Conservation (phyloP, 2,797 vertebrate species). For the Acropternis orthonyx region DNA sequence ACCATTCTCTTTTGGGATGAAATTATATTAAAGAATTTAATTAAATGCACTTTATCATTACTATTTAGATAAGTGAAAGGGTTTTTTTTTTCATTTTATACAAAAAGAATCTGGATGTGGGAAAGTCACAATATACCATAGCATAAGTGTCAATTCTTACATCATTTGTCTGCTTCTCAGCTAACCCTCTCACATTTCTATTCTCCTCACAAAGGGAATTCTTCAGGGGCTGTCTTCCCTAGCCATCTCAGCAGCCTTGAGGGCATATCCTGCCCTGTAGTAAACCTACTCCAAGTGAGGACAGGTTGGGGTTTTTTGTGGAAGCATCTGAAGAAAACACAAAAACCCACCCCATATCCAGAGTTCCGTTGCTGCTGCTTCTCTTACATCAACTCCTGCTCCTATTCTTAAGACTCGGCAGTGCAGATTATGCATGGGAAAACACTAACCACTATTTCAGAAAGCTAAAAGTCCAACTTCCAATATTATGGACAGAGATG, state of each 20-base stretch:
- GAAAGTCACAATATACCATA: neutral
- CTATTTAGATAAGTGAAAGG: neutral
- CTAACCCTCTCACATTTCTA: neutral
- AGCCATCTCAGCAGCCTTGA: neutral
- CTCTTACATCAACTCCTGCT: neutral
- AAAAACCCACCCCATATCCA: neutral
- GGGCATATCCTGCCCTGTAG: neutral
- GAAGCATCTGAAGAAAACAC: neutral
- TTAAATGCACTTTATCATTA: neutral
- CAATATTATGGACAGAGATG: accelerated
- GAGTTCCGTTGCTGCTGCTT: neutral
- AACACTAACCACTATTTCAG: neutral
- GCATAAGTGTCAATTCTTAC: neutral
- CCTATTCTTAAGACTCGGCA: neutral
- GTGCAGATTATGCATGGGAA: neutral
- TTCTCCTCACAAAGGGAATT: neutral
- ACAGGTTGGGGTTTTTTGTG: neutral
- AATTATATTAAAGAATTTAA: neutral
- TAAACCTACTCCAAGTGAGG: neutral
- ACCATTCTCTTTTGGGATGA: neutral
- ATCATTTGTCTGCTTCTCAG: neutral
- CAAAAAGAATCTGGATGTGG: neutral
- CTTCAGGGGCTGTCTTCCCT: neutral
- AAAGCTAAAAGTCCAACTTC: neutral
- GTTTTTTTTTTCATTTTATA: neutral